Conservation (phyloP, 2,888 invertebrate species). For the Apocheima hispidaria region DNA sequence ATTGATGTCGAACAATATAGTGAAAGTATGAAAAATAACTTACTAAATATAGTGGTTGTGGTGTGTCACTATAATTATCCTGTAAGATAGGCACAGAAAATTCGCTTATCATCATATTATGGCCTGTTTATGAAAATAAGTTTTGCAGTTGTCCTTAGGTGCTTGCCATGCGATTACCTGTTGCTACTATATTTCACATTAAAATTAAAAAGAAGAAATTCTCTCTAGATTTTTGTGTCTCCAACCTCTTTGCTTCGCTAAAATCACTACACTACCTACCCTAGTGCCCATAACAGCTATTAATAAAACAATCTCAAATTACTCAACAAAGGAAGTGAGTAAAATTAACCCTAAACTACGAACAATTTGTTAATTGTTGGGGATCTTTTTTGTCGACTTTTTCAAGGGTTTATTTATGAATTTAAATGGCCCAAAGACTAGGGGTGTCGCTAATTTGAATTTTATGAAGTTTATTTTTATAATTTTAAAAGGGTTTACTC, state of each 20-base stretch:
- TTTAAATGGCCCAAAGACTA: constrained; percentile 77
- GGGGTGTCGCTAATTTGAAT: constrained; percentile 82
- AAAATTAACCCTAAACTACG: constrained; percentile 80
- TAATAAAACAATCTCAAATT: constrained; percentile 59
- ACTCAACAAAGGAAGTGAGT: constrained; percentile 69
- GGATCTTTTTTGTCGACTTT: constrained; percentile 64
- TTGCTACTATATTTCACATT: too few relatives aligned
- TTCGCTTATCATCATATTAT: too few relatives aligned
- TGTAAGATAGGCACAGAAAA: too few relatives aligned
- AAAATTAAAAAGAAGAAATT: too few relatives aligned
- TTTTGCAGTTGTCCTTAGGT: too few relatives aligned
- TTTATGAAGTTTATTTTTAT: constrained; percentile 82
- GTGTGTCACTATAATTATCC: too few relatives aligned
- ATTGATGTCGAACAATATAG: too few relatives aligned
- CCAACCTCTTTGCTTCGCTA: not conserved
- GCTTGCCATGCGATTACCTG: too few relatives aligned
- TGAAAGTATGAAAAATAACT: too few relatives aligned
- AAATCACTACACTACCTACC: not conserved
- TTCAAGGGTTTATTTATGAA: constrained; percentile 80
- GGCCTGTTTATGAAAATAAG: too few relatives aligned
- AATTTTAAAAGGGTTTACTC: constrained; percentile 63
- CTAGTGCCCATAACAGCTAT: constrained; percentile 51
- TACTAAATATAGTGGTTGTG: too few relatives aligned
- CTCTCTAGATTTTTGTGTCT: too few relatives aligned
- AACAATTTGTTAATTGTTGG: constrained; percentile 84